Conservation (phyloP, 2,113 vertebrate species). For the Bos indicus region DNA sequence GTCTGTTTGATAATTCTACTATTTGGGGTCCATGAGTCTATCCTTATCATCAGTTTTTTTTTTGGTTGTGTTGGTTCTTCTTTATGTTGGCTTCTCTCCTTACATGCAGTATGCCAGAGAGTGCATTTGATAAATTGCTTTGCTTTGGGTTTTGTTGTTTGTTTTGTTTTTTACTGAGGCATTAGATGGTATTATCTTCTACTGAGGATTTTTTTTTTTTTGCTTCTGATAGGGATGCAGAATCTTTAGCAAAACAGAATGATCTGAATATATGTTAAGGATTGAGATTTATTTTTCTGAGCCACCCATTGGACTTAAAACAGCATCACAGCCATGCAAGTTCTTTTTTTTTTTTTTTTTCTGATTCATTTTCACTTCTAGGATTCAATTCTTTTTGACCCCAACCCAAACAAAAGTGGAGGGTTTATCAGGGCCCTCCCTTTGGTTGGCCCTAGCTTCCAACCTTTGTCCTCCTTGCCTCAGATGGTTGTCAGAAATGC, state of each 20-base stretch:
- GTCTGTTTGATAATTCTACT: neutral
- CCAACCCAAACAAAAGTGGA: neutral
- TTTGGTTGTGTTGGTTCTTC: neutral
- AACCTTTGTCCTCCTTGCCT: neutral
- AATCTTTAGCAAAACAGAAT: neutral
- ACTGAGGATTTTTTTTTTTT: neutral
- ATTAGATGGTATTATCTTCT: neutral
- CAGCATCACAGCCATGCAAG: neutral
- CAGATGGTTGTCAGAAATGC: neutral
- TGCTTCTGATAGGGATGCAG: neutral
- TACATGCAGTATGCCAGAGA: too few species aligned
- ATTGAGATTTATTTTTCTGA: neutral
- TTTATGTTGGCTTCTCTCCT: neutral
- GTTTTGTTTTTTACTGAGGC: neutral
- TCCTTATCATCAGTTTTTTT: neutral
- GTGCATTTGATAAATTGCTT: neutral
- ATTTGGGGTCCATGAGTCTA: neutral
- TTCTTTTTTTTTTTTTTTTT: neutral
- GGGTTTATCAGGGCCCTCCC: neutral
- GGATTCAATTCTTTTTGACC: neutral
- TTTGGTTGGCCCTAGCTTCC: neutral
- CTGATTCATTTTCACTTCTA: neutral
- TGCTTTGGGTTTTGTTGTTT: neutral
- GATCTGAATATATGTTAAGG: neutral
- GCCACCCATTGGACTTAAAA: neutral